Conservation (phyloP, 2,888 invertebrate species). For the Cataglyphis albicans region DNA sequence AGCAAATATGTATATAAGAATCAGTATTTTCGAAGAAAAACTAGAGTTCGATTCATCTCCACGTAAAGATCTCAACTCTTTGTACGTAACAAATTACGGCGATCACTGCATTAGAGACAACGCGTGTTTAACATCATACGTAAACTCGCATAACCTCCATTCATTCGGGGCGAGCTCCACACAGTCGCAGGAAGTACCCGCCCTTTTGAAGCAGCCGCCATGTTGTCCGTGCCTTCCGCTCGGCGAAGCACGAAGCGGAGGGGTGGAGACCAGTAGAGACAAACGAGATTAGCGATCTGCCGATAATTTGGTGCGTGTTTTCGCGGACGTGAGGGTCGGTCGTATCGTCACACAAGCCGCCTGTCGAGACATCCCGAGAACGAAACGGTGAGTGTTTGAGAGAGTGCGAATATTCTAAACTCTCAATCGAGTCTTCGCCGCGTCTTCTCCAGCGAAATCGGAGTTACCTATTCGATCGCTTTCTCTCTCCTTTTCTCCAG, state of each 20-base stretch:
- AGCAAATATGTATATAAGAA: not conserved
- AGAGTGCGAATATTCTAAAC: not conserved
- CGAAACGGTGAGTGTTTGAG: constrained; percentile 29
- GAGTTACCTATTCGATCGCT: not conserved
- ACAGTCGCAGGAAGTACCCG: constrained; percentile 77
- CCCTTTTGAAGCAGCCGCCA: constrained; percentile 75
- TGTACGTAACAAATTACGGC: not conserved
- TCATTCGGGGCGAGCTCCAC: not conserved
- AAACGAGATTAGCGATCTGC: constrained; percentile 70
- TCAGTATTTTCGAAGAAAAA: not conserved
- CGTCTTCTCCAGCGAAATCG: constrained; percentile 18
- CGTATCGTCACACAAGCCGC: not conserved
- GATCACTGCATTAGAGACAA: not conserved
- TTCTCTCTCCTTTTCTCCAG: not conserved
- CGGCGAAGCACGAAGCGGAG: constrained; percentile 68
- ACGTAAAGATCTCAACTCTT: not conserved
- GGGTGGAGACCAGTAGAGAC: constrained; percentile 46
- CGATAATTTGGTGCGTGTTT: constrained; percentile 64
- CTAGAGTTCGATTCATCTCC: not conserved
- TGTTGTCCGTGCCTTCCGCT: constrained; percentile 78
- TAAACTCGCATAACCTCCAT: constrained; percentile 59
- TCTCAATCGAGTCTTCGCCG: not conserved
- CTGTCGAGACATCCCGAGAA: not conserved
- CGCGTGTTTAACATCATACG: not conserved
- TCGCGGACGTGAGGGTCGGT: constrained; percentile 13